These are phyloP conservation scores for Tenthredo mesomela DNA, from an alignment of 2,888 invertebrate genomes.

Conservation along the genomic window DNA sequence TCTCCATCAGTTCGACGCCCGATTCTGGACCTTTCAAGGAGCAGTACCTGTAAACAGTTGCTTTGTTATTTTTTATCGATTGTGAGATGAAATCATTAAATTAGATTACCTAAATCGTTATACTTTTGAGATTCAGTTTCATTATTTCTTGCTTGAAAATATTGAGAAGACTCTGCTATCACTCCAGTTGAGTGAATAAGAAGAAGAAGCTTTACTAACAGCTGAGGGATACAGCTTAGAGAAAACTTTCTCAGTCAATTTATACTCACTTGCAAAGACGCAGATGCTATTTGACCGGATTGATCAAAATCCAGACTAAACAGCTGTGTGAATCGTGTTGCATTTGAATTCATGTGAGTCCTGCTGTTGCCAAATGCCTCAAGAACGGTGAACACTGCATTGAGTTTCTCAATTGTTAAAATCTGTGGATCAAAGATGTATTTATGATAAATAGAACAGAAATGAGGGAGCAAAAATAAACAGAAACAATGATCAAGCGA, in stretches of 20 bases:
- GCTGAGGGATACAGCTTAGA: background rate
- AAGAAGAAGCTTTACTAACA: background rate
- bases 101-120: background rate
- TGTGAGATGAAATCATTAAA: background rate
- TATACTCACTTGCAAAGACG: constrained; percentile 88
- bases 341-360: constrained; percentile 92
- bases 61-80: background rate
- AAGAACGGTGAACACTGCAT: constrained; percentile 90
- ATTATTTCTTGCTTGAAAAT: background rate
- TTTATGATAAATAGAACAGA: background rate
- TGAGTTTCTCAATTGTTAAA: constrained; percentile 90
- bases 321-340: constrained; percentile 95
- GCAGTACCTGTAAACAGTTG: constrained; percentile 78
- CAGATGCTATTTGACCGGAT: constrained; percentile 93
- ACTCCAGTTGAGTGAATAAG: background rate
- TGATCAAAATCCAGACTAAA: constrained; percentile 97
- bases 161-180: background rate
- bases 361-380: constrained; percentile 95
- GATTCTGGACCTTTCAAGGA: constrained; percentile 89
- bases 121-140: background rate
- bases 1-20: constrained; percentile 86
- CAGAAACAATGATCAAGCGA: background rate
- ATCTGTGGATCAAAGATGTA: constrained; percentile 66
- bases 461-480: background rate
- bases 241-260: background rate